Evolutionary conservation across 2,797 vertebrate species (phyloP).

Genomic region (Chloroceryle amazona): DNA sequence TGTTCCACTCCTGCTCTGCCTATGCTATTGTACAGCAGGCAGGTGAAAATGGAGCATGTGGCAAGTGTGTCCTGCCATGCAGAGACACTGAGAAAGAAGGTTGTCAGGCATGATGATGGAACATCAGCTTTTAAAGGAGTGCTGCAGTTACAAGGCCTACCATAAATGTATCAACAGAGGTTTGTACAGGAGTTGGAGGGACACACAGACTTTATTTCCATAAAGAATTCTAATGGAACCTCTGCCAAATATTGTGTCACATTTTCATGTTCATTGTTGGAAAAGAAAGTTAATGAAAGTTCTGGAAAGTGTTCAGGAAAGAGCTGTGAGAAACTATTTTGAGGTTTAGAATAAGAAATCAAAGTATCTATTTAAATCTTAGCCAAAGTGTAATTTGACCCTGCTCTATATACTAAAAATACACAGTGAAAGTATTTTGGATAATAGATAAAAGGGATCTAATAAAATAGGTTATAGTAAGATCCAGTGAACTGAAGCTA

Average conservation of each 20-base stretch:
- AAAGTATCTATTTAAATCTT: constrained; percentile 33
- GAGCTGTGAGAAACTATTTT: constrained; percentile 33
- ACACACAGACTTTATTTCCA: background rate
- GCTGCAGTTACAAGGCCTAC: background rate
- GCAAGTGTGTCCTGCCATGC: background rate
- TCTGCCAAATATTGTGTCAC: constrained; percentile 14
- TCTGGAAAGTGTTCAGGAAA: constrained; percentile 56
- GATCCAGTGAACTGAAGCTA: constrained; percentile 34
- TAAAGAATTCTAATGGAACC: background rate
- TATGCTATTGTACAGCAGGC: background rate
- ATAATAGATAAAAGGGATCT: constrained; percentile 52
- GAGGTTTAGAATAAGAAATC: constrained; percentile 50
- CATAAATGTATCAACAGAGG: background rate
- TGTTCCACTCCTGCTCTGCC: background rate
- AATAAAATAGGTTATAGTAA: constrained; percentile 54
- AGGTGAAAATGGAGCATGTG: background rate
- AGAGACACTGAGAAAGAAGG: background rate
- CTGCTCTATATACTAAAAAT: constrained; percentile 17
- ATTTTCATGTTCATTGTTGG: constrained; percentile 27
- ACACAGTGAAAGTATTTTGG: constrained; percentile 33
- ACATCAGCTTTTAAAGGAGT: background rate
- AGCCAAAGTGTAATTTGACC: constrained; percentile 43
- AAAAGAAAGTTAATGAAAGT: constrained; percentile 48
- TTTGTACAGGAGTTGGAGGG: background rate
- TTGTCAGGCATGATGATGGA: background rate